Conservation (phyloP, 2,888 invertebrate genomes). For the Brachylomia viminalis region DNA sequence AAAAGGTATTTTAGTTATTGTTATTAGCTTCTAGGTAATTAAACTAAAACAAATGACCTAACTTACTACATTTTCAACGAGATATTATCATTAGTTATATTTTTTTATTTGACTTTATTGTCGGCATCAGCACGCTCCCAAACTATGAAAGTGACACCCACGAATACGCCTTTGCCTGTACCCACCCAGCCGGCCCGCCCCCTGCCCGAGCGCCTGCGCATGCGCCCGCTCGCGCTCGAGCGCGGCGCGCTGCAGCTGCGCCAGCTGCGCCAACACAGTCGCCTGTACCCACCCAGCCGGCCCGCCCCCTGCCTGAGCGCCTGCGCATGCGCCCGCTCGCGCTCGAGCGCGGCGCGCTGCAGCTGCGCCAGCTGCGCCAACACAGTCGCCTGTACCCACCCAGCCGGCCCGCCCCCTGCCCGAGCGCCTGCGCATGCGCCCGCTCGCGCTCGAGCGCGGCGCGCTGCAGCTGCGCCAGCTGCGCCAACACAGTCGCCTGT, state of each 20-base stretch:
- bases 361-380: slow-evolving; percentile 80
- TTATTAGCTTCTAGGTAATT: neutral
- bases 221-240: slow-evolving; percentile 78
- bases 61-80: neutral
- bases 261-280: slow-evolving; percentile 78
- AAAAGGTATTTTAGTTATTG: neutral
- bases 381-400: slow-evolving; percentile 68
- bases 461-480: slow-evolving; percentile 80
- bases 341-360: slow-evolving; percentile 78
- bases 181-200: slow-evolving; percentile 25
- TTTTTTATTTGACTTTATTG: neutral
- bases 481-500: slow-evolving; percentile 74
- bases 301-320: slow-evolving; percentile 56
- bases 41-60: neutral
- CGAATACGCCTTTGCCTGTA: neutral
- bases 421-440: slow-evolving; percentile 69
- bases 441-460: slow-evolving; percentile 79
- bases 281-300: no score
- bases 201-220: slow-evolving; percentile 58
- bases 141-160: no score
- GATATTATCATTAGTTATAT: neutral
- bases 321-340: slow-evolving; percentile 75
- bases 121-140: neutral
- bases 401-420: slow-evolving; percentile 51
- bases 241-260: slow-evolving; percentile 80